Evolutionary conservation across 2,113 vertebrate species (phyloP), one percentile per base, ranked within the genome.

Genomic region (Triplophysa rosa): DNA sequence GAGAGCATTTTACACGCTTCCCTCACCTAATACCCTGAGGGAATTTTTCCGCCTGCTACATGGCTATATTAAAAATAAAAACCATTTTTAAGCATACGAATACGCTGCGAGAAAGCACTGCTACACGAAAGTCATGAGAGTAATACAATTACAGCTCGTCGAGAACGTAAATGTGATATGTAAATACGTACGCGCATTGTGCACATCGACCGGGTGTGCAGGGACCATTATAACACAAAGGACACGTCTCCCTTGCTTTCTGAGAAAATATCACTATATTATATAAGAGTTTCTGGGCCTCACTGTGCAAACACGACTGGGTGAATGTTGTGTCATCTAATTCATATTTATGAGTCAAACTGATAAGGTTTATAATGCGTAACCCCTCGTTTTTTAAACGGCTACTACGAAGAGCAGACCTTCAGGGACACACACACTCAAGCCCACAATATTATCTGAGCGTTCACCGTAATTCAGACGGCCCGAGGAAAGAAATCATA

Each of bases 1-100:
- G 77, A 82, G 72, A 59, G 52, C 47, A 85, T 79, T 85, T 85
- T 81, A 69, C 81, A 70, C 75, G 61, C 78, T 69, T 29, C 67
- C 11, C 79, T 67, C 6, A 29, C 77, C 54, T 58, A 78, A 82
- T 56, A 59, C 81, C 76, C 79, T 37, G 37, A 42, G 72, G 81
- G 74, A 75, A 56, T 42, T 47, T 62, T 63, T 78, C 21, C 67
- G 13, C 61, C 73, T 71, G 80, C 67, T 82, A n/a, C 79, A 68
- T 10, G 64, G 63, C 37, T 65, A 54, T 77, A 77, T 77, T 65
- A 47, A 61, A 59, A 45, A 76, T 80, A 76, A 70, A 79, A 82
- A 82, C n/a, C 59, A 82, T 79, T 82, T 67, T 61, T 13, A 73
- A 16, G 21, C 76, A 70, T 23, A n/a, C 8, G 76, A n/a, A 33